phyloP scores from a whole-genome alignment of 2,113 vertebrate genomes.

The Geothlypis trichas region DNA sequence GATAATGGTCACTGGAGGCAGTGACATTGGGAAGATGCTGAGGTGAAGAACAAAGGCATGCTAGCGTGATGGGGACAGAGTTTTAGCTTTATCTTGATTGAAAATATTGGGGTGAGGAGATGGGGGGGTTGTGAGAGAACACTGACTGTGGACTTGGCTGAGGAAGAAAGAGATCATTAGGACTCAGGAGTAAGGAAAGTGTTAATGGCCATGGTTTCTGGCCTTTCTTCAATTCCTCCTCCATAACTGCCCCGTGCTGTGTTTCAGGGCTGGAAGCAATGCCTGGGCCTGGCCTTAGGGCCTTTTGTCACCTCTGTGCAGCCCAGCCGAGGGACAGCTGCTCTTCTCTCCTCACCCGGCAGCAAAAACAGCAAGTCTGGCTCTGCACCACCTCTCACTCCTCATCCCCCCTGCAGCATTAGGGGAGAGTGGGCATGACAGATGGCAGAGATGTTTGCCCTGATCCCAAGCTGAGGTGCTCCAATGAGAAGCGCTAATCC shows the following conservation, averaged over 20 bases:
- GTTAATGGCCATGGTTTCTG: not conserved
- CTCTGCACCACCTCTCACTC: not conserved
- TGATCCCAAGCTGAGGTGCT: not conserved
- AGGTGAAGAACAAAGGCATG: not conserved
- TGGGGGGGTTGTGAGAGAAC: not conserved
- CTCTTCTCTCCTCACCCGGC: not conserved
- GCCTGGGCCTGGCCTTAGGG: not conserved
- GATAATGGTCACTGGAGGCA: not conserved
- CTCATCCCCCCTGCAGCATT: not conserved
- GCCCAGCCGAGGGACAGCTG: not conserved
- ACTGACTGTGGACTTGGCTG: not conserved
- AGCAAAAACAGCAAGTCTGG: not conserved
- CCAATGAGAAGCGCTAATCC: not conserved
- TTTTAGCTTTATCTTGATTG: not conserved
- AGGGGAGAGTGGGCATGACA: rapidly evolving
- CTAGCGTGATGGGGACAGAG: not conserved
- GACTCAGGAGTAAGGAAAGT: not conserved
- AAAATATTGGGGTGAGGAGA: not conserved
- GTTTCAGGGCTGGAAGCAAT: not conserved
- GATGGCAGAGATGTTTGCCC: not conserved
- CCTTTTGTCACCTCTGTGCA: not conserved
- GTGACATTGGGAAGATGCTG: not conserved
- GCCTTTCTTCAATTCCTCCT: not conserved
- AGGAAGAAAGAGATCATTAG: not conserved
- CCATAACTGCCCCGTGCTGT: not conserved